phyloP scores from a whole-genome alignment of 1,140 invertebrate genomes.

The Formica selysi region DNA sequence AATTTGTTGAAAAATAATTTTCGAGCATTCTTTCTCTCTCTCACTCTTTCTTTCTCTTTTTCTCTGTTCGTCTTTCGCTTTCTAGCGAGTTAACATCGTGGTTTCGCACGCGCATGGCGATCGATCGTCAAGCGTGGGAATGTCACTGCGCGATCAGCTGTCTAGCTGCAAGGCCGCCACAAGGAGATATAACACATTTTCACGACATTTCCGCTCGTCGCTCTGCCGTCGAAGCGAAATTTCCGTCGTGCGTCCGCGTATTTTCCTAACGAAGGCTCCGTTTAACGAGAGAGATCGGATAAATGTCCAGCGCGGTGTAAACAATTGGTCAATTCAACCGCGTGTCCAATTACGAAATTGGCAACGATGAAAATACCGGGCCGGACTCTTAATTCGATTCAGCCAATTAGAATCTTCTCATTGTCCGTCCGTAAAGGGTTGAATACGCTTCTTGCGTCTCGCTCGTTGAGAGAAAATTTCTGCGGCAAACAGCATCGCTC shows the following conservation, averaged over 20 bases:
- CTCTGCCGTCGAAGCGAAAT: not conserved
- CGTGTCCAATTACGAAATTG: conserved; percentile 81
- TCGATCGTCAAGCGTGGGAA: conserved; percentile 57
- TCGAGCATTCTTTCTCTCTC: not conserved
- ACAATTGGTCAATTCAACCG: conserved; percentile 84
- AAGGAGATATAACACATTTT: conserved; percentile 32
- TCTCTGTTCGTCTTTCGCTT: too few relatives aligned
- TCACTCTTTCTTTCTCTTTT: too few relatives aligned
- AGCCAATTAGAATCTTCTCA: conserved; percentile 78
- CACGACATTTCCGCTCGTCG: conserved; percentile 50
- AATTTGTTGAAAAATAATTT: conserved; percentile 32
- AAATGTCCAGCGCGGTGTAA: conserved; percentile 80
- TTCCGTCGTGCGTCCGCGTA: not conserved
- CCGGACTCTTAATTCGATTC: conserved; percentile 83
- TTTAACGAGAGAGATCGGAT: conserved; percentile 78
- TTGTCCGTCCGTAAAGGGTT: not conserved
- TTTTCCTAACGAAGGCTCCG: conserved; percentile 60
- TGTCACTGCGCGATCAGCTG: conserved; percentile 56
- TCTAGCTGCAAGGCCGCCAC: conserved; percentile 45
- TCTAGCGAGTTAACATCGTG: conserved; percentile 7
- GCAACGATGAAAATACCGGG: conserved; percentile 79
- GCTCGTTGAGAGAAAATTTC: conserved; percentile 48
- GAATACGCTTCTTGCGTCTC: conserved; percentile 23
- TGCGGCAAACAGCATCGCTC: conserved; percentile 1
- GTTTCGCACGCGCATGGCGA: conserved; percentile 14